Conservation (phyloP, 2,113 vertebrate species). For the Lipophrys pholis region DNA sequence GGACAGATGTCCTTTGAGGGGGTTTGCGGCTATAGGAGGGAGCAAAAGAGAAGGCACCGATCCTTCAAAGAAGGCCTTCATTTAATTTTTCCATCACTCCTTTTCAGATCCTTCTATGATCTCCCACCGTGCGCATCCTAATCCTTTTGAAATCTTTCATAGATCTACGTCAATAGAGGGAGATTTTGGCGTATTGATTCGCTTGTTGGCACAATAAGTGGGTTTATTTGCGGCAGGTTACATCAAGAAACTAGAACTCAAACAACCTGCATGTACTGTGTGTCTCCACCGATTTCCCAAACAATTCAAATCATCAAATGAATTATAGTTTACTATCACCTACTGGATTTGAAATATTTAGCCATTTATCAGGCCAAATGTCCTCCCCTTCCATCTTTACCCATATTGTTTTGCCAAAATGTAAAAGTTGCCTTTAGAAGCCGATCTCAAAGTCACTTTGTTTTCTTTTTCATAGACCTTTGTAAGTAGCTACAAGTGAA, state of each 20-base stretch:
- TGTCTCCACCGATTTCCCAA: no score
- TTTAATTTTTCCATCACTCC: slow-evolving; percentile 2
- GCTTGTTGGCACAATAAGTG: slow-evolving; percentile 4
- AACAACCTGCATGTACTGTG: no score
- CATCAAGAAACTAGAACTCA: slow-evolving; percentile 21
- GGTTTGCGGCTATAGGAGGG: slow-evolving; percentile 44
- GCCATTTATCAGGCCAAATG: no score
- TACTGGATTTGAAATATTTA: no score
- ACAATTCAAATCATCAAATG: no score
- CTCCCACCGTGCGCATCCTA: background rate
- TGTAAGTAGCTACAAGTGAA: no score
- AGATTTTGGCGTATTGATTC: slow-evolving; percentile 34
- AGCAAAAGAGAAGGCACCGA: slow-evolving; percentile 32
- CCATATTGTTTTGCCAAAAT: no score
- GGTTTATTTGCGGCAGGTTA: slow-evolving; percentile 34
- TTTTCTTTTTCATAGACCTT: no score
- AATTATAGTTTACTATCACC: no score
- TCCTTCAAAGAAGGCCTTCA: slow-evolving; percentile 41
- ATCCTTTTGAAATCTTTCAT: slow-evolving; percentile 28
- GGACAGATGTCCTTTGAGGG: slow-evolving; percentile 69
- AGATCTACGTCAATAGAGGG: slow-evolving; percentile 29
- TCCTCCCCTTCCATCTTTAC: no score
- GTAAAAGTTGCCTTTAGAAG: no score
- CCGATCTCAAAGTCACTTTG: no score
- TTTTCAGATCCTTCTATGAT: slow-evolving; percentile 15